Base-by-base conservation (phyloP, 2,113 vertebrate genomes). In the Indicator maculatus region DNA sequence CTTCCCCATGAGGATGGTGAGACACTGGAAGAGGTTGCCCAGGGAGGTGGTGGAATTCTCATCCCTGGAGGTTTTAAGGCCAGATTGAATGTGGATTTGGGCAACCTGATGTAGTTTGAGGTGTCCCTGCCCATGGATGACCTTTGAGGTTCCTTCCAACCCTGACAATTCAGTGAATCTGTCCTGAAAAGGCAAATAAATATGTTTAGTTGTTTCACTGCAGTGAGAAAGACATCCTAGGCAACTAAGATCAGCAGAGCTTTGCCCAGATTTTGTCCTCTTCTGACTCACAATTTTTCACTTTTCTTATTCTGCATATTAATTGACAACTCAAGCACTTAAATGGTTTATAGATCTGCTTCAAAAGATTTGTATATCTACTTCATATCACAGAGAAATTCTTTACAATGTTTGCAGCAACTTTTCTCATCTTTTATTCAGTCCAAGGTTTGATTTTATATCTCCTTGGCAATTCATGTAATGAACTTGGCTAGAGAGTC, bases 391-490 rank as follows among this genome's bases (percentile, higher is more conserved):
- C 20, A 41, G 31, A 81, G 61, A 87, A 93, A 52, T 52, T 52
- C 5, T 21, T 52, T 12, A 6, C 21, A 73, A 17, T 55, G 20
- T 45, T 93, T 92, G 9, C 58, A 81, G 73, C 67, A 75, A 83
- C 3, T 33, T 71, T 95, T 92, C 93, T 76, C 41, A 72, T 82
- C 21, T 95, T 90, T 73, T 81, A 75, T 70, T 84, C 45, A 76
- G 23, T 76, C 44, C 36, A 8, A 4, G 11, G 28, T 87, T 94
- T 95, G 72, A 80, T 81, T 93, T 94, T 92, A 63, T 91, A 96
- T 82, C 83, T 94, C 30, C 91, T 79, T 86, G 81, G 81, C 59
- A 96, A 96, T 96, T 95, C 94, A 79, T 74, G 28, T 88, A 93
- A 93, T 90, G 38, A 90, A 91, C 94, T 93, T 92, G 81, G 71